Evolutionary conservation across 1,140 invertebrate genomes (phyloP), one percentile per base, ranked within the genome.

Genomic region (Yoshiicerus persimilis): DNA sequence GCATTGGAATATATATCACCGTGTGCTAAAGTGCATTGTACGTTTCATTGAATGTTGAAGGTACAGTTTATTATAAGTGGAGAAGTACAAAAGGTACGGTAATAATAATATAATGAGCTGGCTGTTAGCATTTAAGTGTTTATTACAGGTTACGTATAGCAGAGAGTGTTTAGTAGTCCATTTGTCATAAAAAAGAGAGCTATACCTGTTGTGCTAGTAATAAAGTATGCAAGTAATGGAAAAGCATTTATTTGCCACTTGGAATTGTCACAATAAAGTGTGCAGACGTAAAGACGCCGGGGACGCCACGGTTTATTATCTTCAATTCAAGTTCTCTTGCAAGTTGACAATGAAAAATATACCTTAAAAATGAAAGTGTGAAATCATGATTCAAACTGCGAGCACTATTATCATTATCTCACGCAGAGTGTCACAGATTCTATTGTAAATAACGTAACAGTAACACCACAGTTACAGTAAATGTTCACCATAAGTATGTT

Each of bases 381-480:
- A 80, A 80, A 80, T 80, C 75, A 80, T 80, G 75, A 80, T 80
- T 80, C 75, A 10, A 80, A 80, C 75, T 36, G 75, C 34, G 47
- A 56, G 47, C 47, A 56, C 47, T 56, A 56, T 56, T 36, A 80
- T 80, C 32, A n/a, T 80, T 80, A n/a, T n/a, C 32, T 38, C 32
- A 80, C 30, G 75, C 75, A 38, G 75, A 80, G 75, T 80, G 75
- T 80, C 75, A 80, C 75, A 80, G 32, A 80, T 80, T 80, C 75
- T 36, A 80, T 36, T 77, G 64, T 66, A 4, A 70, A 70, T 70
- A 70, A 30, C 11, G 25, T 27, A 16, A 70, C 66, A 70, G 5
- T 70, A 27, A 70, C 64, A 25, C 25, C 16, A 5, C 66, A 0
- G 25, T 11, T 11, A 9, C 23, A 70, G 6, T 30, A 30, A 70